Conservation (phyloP, 2,113 vertebrate genomes). For the Aspiorhynchus laticeps region DNA sequence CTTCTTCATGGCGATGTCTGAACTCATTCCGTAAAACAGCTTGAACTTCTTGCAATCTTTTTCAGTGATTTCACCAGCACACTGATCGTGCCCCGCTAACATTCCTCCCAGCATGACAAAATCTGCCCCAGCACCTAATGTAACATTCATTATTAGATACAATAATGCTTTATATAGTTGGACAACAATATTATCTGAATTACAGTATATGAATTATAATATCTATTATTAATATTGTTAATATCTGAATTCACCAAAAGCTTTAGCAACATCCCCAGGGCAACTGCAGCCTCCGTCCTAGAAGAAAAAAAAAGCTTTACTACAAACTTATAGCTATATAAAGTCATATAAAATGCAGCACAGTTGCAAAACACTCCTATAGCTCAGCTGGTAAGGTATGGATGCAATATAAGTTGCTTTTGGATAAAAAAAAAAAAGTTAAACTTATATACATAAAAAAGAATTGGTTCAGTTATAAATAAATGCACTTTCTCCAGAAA, state of each 20-base stretch:
- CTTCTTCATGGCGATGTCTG: slow-evolving; percentile 97
- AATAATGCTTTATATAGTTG: neutral
- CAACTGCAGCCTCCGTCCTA: slow-evolving; percentile 97
- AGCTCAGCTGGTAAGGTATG: neutral
- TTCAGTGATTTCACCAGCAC: slow-evolving; percentile 89
- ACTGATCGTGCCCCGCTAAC: slow-evolving; percentile 96
- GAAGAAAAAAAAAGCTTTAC: neutral
- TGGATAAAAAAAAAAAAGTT: too few relatives aligned
- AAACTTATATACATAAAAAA: too few relatives aligned
- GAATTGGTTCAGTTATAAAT: neutral
- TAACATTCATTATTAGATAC: neutral
- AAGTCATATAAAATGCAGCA: neutral
- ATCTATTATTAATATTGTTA: too few relatives aligned
- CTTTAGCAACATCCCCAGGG: slow-evolving; percentile 97
- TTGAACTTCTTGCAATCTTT: slow-evolving; percentile 94
- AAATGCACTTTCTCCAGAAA: neutral
- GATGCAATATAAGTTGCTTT: neutral
- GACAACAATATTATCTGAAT: neutral
- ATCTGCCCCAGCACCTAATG: slow-evolving; percentile 90
- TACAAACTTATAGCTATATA: neutral
- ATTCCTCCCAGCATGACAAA: slow-evolving; percentile 99
- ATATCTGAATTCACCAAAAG: slow-evolving; percentile 85
- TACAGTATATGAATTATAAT: too few relatives aligned
- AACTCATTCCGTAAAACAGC: slow-evolving; percentile 98
- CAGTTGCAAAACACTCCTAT: neutral